Conservation (phyloP, 2,888 invertebrate species). For the Neoscelio sp. region DNA sequence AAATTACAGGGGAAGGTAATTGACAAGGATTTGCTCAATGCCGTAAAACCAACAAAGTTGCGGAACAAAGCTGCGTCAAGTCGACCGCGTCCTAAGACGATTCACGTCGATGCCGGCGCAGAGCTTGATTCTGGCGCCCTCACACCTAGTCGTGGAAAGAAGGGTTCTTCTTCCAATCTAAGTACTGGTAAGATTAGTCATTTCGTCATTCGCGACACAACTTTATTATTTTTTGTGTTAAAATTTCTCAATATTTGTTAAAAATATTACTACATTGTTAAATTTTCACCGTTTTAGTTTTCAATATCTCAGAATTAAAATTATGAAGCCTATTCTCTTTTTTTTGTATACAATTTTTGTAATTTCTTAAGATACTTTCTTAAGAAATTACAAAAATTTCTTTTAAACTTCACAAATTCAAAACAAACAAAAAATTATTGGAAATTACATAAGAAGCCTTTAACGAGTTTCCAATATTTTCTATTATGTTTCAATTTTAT, state of each 20-base stretch:
- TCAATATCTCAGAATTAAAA: no score
- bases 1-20: conserved; percentile 91
- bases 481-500: no score
- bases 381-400: no score
- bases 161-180: conserved; percentile 92
- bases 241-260: not conserved
- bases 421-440: no score
- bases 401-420: no score
- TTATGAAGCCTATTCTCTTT: no score
- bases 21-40: conserved; percentile 88
- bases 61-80: conserved; percentile 85
- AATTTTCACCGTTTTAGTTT: no score
- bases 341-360: no score
- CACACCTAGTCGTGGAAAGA: conserved; percentile 89
- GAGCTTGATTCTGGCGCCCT: conserved; percentile 91
- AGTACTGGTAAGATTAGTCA: conserved; percentile 86
- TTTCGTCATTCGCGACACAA: not conserved
- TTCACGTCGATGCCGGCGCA: conserved; percentile 93
- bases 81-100: conserved; percentile 94
- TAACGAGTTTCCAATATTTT: no score
- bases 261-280: not conserved
- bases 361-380: no score
- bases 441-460: no score
- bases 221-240: not conserved
- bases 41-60: conserved; percentile 87